These are phyloP conservation scores for Calameuta pallipes DNA, from an alignment of 2,888 invertebrate species.

Conservation along the genomic window DNA sequence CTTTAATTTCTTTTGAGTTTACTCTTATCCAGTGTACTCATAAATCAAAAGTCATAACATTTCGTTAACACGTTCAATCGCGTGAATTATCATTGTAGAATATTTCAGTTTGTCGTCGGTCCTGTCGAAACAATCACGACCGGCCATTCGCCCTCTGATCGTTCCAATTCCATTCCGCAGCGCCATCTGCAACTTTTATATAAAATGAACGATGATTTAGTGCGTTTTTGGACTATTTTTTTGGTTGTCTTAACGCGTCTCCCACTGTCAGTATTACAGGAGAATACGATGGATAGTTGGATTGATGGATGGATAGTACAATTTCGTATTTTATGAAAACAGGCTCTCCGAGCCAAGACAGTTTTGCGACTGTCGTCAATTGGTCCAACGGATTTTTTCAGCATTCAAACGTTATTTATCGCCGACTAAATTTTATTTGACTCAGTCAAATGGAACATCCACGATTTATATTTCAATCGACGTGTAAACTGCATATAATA, in stretches of 20 bases:
- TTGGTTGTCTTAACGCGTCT: neutral
- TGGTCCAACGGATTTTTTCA: neutral
- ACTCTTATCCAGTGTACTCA: neutral
- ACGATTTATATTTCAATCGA: neutral
- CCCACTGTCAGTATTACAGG: neutral
- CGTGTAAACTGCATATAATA: neutral
- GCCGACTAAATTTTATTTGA: neutral
- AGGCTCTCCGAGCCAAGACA: neutral
- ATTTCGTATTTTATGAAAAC: neutral
- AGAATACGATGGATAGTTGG: neutral
- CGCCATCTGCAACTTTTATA: neutral
- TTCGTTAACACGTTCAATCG: neutral
- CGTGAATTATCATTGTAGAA: neutral
- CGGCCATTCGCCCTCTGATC: neutral
- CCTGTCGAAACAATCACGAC: neutral
- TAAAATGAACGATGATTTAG: neutral
- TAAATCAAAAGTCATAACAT: neutral
- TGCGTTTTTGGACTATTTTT: neutral
- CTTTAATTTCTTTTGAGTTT: neutral
- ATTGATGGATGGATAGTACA: neutral
- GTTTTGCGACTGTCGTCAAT: neutral
- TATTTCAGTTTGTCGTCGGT: neutral
- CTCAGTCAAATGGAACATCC: neutral
- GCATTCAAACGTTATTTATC: neutral
- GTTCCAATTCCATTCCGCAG: neutral